Base-by-base conservation (phyloP, 2,113 vertebrate species). In the Agelaius tricolor region DNA sequence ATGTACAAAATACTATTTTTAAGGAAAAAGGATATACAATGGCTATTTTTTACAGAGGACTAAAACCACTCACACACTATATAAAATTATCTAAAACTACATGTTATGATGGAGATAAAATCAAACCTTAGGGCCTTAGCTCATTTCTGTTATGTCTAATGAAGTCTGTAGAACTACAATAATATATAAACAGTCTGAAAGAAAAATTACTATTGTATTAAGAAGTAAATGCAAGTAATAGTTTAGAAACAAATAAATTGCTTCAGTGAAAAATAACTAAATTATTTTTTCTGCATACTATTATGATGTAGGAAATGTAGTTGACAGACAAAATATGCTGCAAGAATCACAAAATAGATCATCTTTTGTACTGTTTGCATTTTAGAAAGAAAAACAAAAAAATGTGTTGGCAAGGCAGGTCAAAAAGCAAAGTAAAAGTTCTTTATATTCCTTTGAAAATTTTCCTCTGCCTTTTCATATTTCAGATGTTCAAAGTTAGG, bases 121-220 rank as follows among this genome's bases (percentile, higher is more conserved):
- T 31, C 0, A 0, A 84, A 80, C n/a, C 22, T 47, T 65, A 49
- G 20, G 23, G 4, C 13, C 31, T 77, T 43, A 46, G 21, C 11
- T 91, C 7, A 43, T 59, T 92, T 94, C 30, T 17, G 39, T 37
- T 6, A 35, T 9, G 6, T 54, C 23, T 63, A 58, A 67, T 41
- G 27, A 76, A 81, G 39, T 30, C 26, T 51, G 33, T 44, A 27
- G 23, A 78, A 55, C 11, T 51, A 46, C 9, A 43, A 19, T 51
- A 54, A 58, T 6, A 5, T 22, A 63, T 62, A 74, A 95, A 47
- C 0, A 21, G 2, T 26, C 21, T 37, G 17, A 89, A 71, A 86
- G 4, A 39, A 66, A 23, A 54, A 33, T 18, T 62, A n/a, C 2
- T 87, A 20, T 62, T 3, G 0, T n/a, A 62, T 59, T 81, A 74